Percentiles rank a stretch among this genome's conserved stretches.
Evolutionary conservation across 2,113 vertebrate genomes (phyloP).

Genomic region (Rhinogobius similis): DNA sequence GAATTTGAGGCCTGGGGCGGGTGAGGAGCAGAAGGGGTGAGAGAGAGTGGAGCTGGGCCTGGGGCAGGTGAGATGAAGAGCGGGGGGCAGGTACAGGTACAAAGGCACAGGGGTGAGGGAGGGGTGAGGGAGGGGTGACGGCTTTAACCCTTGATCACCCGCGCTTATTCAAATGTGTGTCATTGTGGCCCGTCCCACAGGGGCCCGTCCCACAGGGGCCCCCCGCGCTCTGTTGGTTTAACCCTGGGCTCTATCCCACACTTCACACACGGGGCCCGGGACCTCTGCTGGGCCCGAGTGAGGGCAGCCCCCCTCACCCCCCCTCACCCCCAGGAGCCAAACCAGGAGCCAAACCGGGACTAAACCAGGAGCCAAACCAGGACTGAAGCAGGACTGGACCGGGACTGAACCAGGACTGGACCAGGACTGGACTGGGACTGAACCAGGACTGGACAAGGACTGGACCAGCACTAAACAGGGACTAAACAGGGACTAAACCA

Average conservation of each 20-base stretch:
- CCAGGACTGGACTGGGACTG: too few relatives aligned
- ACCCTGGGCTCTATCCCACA: slow-evolving; percentile 68
- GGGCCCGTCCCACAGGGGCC: slow-evolving; percentile 68
- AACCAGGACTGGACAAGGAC: too few relatives aligned
- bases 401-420: too few relatives aligned
- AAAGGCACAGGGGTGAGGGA: background rate
- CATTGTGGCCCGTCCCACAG: slow-evolving; percentile 50
- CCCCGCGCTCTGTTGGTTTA: slow-evolving; percentile 74
- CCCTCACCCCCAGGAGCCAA: too few relatives aligned
- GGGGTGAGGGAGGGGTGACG: too few relatives aligned
- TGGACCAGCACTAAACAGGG: too few relatives aligned
- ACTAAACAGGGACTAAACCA: too few relatives aligned
- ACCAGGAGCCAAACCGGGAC: too few relatives aligned
- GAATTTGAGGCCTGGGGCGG: slow-evolving; percentile 21
- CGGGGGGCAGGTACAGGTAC: background rate
- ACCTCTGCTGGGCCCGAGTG: background rate
- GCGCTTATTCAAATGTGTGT: slow-evolving; percentile 62
- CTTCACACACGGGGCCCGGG: background rate
- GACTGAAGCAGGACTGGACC: background rate
- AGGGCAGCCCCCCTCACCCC: too few relatives aligned
- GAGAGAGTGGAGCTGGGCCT: too few relatives aligned
- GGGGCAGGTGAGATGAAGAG: background rate
- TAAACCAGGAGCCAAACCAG: too few relatives aligned
- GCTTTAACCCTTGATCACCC: too few relatives aligned
- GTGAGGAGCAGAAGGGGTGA: background rate